Base-by-base conservation (phyloP, 2,888 invertebrate genomes). In the Criorhina ranunculi region DNA sequence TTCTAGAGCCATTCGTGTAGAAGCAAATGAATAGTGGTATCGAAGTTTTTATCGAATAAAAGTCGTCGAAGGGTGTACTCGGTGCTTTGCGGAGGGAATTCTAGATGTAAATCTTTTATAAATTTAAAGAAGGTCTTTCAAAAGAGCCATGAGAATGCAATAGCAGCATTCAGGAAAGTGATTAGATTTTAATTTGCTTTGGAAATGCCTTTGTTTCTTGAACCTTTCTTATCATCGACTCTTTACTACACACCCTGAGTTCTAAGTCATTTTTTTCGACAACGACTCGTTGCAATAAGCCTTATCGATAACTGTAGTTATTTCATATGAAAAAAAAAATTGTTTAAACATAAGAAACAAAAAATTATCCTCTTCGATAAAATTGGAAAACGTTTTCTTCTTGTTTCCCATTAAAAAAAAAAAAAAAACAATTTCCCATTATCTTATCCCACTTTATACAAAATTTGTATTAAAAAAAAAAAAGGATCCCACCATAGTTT, bases 401-500 rank as follows among this genome's bases (percentile, higher is more conserved):
- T 62, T n/a, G 24, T 62, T 75, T 75, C 9, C 12, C 44, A 33
- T 69, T 60, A 29, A 60, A 15, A 31, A 40, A 40, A 46, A 72
- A 17, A 24, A 64, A 55, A 9, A 17, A 24, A 24, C 4, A 24
- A 24, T 24, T 51, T 35, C 33, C 51, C 46, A 70, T 31, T 55
- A 44, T 76, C 80, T 72, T 86, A 81, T 86, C 86, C 86, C 79
- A 77, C 64, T 72, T 78, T 67, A 59, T 78, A 60, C 42, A 31
- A n/a, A n/a, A 67, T 66, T 87, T 88, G 88, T 86, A 86, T n/a
- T 87, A 88, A 82, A 88, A 76, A 89, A 88, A 88, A 88, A 87
- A 89, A 89, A 88, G 87, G 88, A 91, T 90, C 91, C 91, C 91
- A 91, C 90, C 91, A 91, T 90, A 89, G 89, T 91, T 91, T 91